Evolutionary conservation across 2,797 vertebrate genomes (phyloP).

Genomic region (Anolis apletophallus): DNA sequence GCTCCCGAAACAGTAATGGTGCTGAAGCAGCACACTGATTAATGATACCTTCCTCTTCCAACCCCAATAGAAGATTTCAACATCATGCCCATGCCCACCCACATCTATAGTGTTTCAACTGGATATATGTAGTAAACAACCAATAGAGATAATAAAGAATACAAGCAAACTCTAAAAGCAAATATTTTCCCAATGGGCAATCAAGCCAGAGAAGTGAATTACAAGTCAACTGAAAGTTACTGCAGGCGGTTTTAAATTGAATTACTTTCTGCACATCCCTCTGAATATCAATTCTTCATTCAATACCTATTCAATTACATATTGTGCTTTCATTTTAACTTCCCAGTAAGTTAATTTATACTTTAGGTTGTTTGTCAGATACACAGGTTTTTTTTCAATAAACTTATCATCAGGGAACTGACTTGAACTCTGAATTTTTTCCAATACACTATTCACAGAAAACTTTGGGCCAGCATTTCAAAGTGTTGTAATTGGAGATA

Average conservation of each 20-base stretch:
- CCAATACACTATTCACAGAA: conserved; percentile 29
- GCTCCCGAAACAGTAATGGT: conserved; percentile 10
- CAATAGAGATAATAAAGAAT: conserved; percentile 24
- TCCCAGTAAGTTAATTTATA: conserved; percentile 42
- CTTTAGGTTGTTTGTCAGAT: conserved; percentile 31
- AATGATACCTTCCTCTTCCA: background rate
- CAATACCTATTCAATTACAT: conserved; percentile 42
- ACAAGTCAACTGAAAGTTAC: conserved; percentile 17
- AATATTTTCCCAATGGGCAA: conserved; percentile 9
- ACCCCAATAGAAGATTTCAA: background rate
- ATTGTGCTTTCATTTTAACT: conserved; percentile 44
- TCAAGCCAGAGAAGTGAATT: conserved; percentile 35
- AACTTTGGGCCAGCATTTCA: conserved; percentile 13
- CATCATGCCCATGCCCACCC: background rate
- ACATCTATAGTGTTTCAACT: background rate
- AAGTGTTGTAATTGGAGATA: conserved; percentile 28
- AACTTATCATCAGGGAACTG: conserved; percentile 5
- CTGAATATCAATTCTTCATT: conserved; percentile 42
- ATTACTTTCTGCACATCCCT: conserved; percentile 19
- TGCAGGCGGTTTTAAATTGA: conserved; percentile 32
- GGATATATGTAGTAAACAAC: conserved; percentile 13
- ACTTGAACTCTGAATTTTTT: conserved; percentile 34
- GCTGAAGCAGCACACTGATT: background rate
- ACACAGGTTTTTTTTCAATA: conserved; percentile 29
- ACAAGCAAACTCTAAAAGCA: conserved; percentile 24